Evolutionary conservation across 1,140 invertebrate species (phyloP).

Genomic region (Achatina immaculata): DNA sequence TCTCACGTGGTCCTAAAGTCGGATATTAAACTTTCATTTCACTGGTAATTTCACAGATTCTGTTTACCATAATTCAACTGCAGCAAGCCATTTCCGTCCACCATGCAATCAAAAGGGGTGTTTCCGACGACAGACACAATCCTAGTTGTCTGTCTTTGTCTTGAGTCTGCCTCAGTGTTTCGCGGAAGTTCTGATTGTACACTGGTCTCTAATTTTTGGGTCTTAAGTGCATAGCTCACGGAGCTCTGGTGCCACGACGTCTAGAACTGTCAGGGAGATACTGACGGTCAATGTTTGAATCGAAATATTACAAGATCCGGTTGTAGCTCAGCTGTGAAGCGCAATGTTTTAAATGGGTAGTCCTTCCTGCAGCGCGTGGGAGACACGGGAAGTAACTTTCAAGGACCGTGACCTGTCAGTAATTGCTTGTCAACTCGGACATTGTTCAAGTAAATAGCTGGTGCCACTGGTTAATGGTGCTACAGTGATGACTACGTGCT

Average conservation of each 20-base stretch:
- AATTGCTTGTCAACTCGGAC: no score
- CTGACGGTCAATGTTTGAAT: not conserved
- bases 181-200: not conserved
- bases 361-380: no score
- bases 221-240: not conserved
- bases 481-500: no score
- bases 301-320: not conserved
- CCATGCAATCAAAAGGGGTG: not conserved
- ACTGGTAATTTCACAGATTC: not conserved
- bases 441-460: no score
- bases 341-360: no score
- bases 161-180: not conserved
- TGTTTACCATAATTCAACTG: no score
- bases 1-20: not conserved
- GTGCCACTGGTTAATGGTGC: no score
- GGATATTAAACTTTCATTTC: not conserved
- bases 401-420: no score
- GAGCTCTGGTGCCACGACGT: not conserved
- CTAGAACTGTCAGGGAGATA: not conserved
- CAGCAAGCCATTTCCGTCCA: no score
- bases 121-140: not conserved
- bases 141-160: not conserved
- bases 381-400: no score
- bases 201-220: no score
- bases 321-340: not conserved